Base-by-base conservation (phyloP, 2,113 vertebrate genomes). In the Eulacestoma nigropectus region DNA sequence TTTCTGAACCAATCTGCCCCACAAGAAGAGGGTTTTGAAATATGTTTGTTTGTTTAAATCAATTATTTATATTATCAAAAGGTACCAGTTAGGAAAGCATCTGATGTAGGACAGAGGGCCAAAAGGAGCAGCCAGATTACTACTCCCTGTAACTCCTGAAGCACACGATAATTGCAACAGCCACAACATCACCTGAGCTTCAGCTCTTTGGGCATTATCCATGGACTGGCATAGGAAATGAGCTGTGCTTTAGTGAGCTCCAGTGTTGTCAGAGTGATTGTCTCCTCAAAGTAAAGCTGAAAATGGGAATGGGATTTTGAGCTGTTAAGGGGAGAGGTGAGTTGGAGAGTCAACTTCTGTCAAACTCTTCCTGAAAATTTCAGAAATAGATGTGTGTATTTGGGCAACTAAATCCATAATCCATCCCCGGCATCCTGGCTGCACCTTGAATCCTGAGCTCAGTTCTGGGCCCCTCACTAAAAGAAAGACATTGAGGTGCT, bases 391-490 rank as follows among this genome's bases (percentile, higher is more conserved):
- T 63, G 20, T 50, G 16, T 42, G 3, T 60, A 60, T 83, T 35
- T 79, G 11, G 20, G 37, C 64, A 76, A 46, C 15, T 46, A 76
- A 26, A 53, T 62, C 55, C 63, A 83, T 39, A 23, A 50, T 65
- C 50, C 46, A 69, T 33, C 9, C n/a, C 69, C n/a, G 20, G 21
- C 29, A 26, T 60, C 29, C 19, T 46, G 46, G 39, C 20, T 9
- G 2, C 41, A 27, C 2, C 1, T 62, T 1, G 0, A 76, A 35
- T 47, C 55, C n/a, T 69, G 14, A 0, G 0, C 35, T 32, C 47
- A 42, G 35, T 33, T 77, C 41, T 56, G 41, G 22, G 22, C 22
- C 25, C 18, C 26, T 55, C 35, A 22, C 15, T 37, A 10, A 35
- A 84, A 69, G 46, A 30, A 47, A 60, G 25, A 62, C 26, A 47